A percentile compares a stretch with the other conserved stretches of the same genome.
phyloP scores from a whole-genome alignment of 2,113 vertebrate genomes.

The Lophura nycthemera region DNA sequence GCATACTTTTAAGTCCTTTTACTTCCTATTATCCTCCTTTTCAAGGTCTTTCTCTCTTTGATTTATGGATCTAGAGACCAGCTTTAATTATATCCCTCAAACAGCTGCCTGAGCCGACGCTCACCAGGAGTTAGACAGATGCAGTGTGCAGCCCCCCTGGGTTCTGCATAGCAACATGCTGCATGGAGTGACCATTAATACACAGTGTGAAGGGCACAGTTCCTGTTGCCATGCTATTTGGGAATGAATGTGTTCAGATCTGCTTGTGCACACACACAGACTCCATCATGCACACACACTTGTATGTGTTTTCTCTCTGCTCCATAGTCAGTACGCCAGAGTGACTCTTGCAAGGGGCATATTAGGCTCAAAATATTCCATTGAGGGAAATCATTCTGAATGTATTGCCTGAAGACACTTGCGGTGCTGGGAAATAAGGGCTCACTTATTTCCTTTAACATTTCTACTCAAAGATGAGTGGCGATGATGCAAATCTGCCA shows the following conservation, averaged over 20 bases:
- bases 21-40: background rate
- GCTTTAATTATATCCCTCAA: constrained; percentile 37
- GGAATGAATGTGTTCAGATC: fast-evolving
- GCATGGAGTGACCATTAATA: background rate
- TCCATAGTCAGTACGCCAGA: background rate
- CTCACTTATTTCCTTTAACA: background rate
- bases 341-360: background rate
- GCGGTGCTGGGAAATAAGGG: background rate
- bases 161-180: background rate
- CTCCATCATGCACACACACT: fast-evolving
- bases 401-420: background rate
- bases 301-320: background rate
- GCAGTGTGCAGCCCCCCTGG: background rate
- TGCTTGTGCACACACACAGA: background rate
- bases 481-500: background rate
- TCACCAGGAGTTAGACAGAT: background rate
- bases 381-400: background rate
- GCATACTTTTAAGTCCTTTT: background rate
- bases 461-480: background rate
- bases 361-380: background rate
- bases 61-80: constrained; percentile 41
- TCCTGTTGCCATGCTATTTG: background rate
- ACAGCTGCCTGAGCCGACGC: constrained; percentile 1
- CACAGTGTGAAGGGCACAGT: background rate
- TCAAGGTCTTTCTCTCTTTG: constrained; percentile 21